Evolutionary conservation across 2,797 vertebrate species (phyloP).

Genomic region (Adrianichthys oophorus): DNA sequence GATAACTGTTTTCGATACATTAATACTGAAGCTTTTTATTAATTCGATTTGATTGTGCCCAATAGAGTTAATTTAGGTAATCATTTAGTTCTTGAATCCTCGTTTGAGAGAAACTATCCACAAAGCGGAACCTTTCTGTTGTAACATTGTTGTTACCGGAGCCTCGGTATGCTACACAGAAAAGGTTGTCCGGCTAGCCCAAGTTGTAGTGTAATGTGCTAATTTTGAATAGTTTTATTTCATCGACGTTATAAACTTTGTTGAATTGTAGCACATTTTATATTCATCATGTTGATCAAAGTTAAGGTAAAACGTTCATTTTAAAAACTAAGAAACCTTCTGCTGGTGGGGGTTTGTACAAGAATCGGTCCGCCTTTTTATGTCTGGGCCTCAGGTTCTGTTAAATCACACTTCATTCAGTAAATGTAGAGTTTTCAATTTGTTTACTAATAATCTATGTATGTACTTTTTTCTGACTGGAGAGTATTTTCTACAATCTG

Average conservation of each 20-base stretch:
- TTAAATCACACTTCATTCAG: no score
- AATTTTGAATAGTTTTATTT: conserved; percentile 12
- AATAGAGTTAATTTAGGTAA: no score
- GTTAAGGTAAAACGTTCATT: conserved; percentile 71
- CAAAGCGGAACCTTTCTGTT: neutral
- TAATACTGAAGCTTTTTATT: no score
- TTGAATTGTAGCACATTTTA: neutral
- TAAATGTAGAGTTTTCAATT: no score
- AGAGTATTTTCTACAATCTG: no score
- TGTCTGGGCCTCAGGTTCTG: conserved; percentile 3
- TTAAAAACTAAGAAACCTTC: neutral
- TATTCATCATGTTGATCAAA: conserved; percentile 80
- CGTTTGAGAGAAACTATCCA: conserved; percentile 26
- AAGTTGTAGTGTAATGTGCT: conserved; percentile 21
- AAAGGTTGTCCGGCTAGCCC: conserved; percentile 50
- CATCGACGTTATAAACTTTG: neutral
- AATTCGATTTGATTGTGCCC: no score
- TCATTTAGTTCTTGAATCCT: no score
- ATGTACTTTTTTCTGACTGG: no score
- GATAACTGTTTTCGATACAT: no score
- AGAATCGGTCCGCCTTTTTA: neutral
- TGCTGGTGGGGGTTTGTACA: neutral
- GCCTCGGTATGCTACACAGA: conserved; percentile 57
- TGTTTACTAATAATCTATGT: no score
- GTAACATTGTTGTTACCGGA: conserved; percentile 23